Evolutionary conservation across 2,797 vertebrate genomes (phyloP), one percentile per base, ranked within the genome.

Genomic region (Pseudotriccus pelzelni): DNA sequence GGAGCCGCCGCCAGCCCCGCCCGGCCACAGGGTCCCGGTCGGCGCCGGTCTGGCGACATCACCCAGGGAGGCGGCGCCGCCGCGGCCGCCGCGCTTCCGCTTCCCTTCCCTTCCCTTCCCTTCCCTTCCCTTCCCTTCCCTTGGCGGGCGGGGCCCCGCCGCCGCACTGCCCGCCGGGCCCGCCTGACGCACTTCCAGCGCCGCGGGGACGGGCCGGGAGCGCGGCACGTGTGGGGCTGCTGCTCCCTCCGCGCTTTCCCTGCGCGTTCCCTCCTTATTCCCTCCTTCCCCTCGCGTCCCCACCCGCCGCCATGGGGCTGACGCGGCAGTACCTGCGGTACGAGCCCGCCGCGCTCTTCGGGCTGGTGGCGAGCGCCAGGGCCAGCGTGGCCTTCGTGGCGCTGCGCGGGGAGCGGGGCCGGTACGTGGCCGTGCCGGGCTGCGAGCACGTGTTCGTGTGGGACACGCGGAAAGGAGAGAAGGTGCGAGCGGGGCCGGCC

Each of bases 361-460:
- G 99, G 10, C 97, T 99, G 27, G 99, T 99, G 46, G 99, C 98
- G 37, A 98, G 98, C 95, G 98, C 98, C 55, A 99, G 98, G 89
- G 98, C 98, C 69, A 99, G 98, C 88, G 97, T 98, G 39, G 97
- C 96, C 1, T 99, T 98, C 53, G 99, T 99, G 92, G 98, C 98
- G 7, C 98, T 99, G 55, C 98, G 98, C 18, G 99, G 99, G 4
- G 99, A 99, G 96, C 98, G 93, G 88, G 99, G 98, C 4, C 99
- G 99, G 66, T 99, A 98, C 8, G 98, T 99, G 24, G 99, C 99
- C 1, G 99, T 98, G 39, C 99, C 99, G 3, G 99, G 99, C 24
- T 99, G 99, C 36, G 99, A 99, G 72, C 99, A 99, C 22, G 99
- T 99, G 60, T 99, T 99, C 95, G 98, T 99, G 95, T 99, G 99